Conservation (phyloP, 2,113 vertebrate genomes). For the Crotalus viridis region DNA sequence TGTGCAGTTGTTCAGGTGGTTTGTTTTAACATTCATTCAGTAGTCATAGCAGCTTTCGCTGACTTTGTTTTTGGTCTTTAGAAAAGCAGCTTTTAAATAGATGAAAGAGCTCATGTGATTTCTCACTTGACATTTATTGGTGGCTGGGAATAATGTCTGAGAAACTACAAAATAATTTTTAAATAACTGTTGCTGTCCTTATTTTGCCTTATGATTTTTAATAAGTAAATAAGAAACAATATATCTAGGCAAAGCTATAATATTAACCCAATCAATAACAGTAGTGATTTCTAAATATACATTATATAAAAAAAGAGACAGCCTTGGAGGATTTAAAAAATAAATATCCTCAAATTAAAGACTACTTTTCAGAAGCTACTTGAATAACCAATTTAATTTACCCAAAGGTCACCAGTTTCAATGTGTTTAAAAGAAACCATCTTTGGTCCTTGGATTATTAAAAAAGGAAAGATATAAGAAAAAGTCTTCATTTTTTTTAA, state of each 20-base stretch:
- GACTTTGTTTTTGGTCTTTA: not conserved
- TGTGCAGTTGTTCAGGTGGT: not conserved
- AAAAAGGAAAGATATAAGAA: not conserved
- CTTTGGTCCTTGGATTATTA: not conserved
- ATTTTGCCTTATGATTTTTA: not conserved
- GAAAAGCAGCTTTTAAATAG: not conserved
- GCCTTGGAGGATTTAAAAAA: not conserved
- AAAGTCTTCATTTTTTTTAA: not conserved
- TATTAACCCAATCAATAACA: conserved; percentile 5
- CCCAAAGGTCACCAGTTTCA: not conserved
- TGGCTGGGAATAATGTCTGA: not conserved
- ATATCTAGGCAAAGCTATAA: conserved; percentile 6
- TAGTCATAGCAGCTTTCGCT: not conserved
- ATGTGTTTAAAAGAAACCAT: not conserved
- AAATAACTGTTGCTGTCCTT: not conserved
- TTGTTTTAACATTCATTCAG: not conserved
- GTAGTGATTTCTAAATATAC: not conserved
- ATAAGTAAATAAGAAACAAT: not conserved
- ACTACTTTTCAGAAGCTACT: not conserved
- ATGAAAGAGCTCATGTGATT: not conserved
- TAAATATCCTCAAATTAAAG: not conserved
- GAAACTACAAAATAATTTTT: not conserved
- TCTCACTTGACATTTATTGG: not conserved
- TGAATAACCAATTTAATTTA: not conserved
- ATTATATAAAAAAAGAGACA: not conserved